Conservation (phyloP, 2,888 invertebrate genomes). For the Sarcophaga variegata region DNA sequence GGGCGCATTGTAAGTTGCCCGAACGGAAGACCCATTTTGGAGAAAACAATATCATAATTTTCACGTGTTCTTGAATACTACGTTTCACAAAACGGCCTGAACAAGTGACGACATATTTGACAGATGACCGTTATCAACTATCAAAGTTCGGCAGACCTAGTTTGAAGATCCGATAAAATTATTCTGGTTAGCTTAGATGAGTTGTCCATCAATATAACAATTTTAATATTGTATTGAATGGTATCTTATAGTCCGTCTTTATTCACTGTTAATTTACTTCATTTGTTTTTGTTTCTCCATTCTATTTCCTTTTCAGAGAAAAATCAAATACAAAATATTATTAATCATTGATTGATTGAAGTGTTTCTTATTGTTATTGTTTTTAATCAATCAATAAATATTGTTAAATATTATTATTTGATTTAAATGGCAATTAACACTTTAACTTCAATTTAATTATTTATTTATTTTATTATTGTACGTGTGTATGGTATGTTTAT, state of each 20-base stretch:
- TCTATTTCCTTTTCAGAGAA: background rate
- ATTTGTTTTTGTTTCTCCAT: background rate
- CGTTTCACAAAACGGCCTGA: too few relatives aligned
- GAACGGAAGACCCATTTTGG: too few relatives aligned
- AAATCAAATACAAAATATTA: conserved; percentile 9
- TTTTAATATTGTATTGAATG: too few relatives aligned
- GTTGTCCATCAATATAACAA: too few relatives aligned
- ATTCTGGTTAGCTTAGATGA: too few relatives aligned
- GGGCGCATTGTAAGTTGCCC: too few relatives aligned
- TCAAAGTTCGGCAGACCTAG: too few relatives aligned
- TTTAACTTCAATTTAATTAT: conserved; percentile 22
- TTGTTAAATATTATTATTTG: conserved; percentile 46
- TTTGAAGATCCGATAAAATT: too few relatives aligned
- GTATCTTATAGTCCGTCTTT: background rate
- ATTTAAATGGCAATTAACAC: conserved; percentile 51
- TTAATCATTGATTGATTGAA: background rate
- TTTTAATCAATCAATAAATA: conserved; percentile 18
- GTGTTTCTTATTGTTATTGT: conserved; percentile 3
- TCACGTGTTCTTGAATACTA: too few relatives aligned
- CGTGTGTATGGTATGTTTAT: background rate
- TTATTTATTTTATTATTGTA: conserved; percentile 1
- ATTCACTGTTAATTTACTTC: background rate
- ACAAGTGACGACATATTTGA: too few relatives aligned
- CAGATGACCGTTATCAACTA: too few relatives aligned
- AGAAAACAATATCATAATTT: too few relatives aligned